Percentiles rank a stretch among this genome's conserved stretches.
Evolutionary conservation across 2,113 vertebrate genomes (phyloP).

Genomic region (Ranitomeya imitator): DNA sequence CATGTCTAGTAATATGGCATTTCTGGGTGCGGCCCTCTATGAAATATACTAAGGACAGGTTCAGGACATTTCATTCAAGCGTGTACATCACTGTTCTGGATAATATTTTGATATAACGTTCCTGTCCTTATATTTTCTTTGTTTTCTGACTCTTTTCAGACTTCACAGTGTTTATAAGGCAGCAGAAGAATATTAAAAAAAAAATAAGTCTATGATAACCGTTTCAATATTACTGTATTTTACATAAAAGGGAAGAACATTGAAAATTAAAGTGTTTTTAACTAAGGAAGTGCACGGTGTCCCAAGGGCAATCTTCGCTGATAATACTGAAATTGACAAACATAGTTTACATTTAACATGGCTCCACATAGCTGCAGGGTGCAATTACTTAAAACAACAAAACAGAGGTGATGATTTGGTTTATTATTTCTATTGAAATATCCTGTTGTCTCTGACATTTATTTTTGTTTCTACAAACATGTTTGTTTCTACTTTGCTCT

Average conservation of each 20-base stretch:
- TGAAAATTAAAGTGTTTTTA: background rate
- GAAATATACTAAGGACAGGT: background rate
- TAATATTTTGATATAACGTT: background rate
- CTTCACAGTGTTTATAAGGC: slow-evolving; percentile 1
- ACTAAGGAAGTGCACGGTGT: slow-evolving; percentile 38
- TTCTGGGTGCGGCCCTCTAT: background rate
- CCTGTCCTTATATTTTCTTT: background rate
- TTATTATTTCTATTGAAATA: slow-evolving; percentile 33
- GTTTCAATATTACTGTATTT: slow-evolving; percentile 10
- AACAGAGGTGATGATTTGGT: slow-evolving; percentile 31
- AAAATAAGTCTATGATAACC: slow-evolving; percentile 19
- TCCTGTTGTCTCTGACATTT: slow-evolving; percentile 45
- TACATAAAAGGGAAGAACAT: slow-evolving; percentile 8
- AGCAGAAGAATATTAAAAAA: slow-evolving; percentile 23
- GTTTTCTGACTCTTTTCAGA: slow-evolving; percentile 5
- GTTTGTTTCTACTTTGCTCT: slow-evolving; percentile 31
- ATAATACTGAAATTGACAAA: slow-evolving; percentile 41
- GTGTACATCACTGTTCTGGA: background rate
- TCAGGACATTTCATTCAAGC: background rate
- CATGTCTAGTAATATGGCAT: background rate
- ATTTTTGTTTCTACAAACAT: slow-evolving; percentile 44
- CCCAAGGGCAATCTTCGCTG: background rate
- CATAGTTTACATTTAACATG: background rate
- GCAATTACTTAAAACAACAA: slow-evolving; percentile 26
- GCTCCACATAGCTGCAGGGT: background rate